A percentile compares a stretch with the other conserved stretches of the same genome.
Conservation (phyloP, 1,140 invertebrate genomes). For the Drosophila funebris region DNA sequence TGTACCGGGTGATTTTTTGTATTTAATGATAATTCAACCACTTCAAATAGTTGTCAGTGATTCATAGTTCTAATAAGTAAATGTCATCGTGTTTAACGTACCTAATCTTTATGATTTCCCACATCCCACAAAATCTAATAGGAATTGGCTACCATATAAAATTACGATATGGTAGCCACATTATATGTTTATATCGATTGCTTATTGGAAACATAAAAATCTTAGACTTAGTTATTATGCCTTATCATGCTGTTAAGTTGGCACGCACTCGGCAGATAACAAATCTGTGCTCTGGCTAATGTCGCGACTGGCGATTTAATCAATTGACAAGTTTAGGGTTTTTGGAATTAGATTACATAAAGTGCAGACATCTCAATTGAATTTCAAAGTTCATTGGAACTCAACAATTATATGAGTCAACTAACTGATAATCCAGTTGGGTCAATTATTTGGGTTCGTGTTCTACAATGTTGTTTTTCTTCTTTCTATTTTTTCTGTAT, state of each 20-base stretch:
- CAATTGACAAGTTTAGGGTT: constrained; percentile 6
- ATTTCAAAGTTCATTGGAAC: constrained; percentile 16
- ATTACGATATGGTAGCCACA: constrained; percentile 30
- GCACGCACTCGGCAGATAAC: constrained; percentile 9
- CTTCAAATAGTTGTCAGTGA: constrained; percentile 13
- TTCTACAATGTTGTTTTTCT: not conserved
- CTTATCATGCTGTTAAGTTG: constrained; percentile 15
- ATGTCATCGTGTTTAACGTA: not conserved
- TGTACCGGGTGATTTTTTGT: not conserved
- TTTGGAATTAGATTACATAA: constrained; percentile 13
- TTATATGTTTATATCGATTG: constrained; percentile 35
- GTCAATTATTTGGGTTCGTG: not conserved
- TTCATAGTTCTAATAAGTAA: constrained; percentile 3
- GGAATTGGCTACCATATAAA: constrained; percentile 6
- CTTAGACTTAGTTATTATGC: not conserved
- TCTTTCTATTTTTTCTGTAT: constrained; percentile 5
- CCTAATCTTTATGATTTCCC: constrained; percentile 14
- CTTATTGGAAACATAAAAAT: constrained; percentile 39
- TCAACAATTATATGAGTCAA: constrained; percentile 3
- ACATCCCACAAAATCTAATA: not conserved
- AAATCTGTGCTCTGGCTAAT: not conserved
- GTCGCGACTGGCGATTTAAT: constrained; percentile 20
- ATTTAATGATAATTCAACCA: constrained; percentile 1
- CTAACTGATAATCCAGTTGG: not conserved
- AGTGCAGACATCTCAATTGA: not conserved